Percentiles rank a stretch among this genome's conserved stretches.
These are phyloP conservation scores for Aspidoscelis tigris DNA, from an alignment of 2,113 vertebrate genomes.

Conservation along the genomic window DNA sequence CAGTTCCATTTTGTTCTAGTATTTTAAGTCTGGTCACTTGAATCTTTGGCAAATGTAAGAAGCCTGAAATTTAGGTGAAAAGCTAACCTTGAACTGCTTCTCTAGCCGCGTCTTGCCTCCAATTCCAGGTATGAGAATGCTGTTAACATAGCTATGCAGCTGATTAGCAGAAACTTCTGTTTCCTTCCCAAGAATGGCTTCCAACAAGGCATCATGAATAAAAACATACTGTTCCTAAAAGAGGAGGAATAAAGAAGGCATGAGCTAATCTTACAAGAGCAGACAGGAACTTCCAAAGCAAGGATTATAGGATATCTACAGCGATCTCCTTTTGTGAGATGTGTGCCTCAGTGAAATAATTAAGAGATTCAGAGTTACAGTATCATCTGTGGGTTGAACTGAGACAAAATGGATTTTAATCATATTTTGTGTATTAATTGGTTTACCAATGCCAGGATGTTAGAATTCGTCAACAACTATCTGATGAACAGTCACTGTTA, in stretches of 20 bases:
- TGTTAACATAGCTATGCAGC: constrained; percentile 90
- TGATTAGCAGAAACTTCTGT: constrained; percentile 88
- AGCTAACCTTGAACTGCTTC: constrained; percentile 91
- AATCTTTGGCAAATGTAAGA: constrained; percentile 11
- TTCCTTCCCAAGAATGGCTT: constrained; percentile 92
- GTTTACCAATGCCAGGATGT: too few relatives aligned
- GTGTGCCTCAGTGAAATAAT: neutral
- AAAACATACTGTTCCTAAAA: constrained; percentile 95
- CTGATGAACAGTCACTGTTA: too few relatives aligned
- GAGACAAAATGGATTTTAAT: too few relatives aligned
- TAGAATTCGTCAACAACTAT: too few relatives aligned
- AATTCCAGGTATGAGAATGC: constrained; percentile 87
- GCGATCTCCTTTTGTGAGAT: constrained; percentile 7
- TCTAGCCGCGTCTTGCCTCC: constrained; percentile 87
- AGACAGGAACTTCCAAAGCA: constrained; percentile 30
- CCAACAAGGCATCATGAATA: constrained; percentile 94
- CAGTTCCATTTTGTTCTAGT: neutral
- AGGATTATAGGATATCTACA: constrained; percentile 16
- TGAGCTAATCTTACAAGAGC: constrained; percentile 1
- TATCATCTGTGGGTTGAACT: too few relatives aligned
- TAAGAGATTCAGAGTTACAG: too few relatives aligned
- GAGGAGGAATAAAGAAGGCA: constrained; percentile 35
- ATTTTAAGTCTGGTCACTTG: constrained; percentile 25
- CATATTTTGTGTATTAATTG: too few relatives aligned
- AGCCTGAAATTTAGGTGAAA: neutral